Evolutionary conservation across 2,113 vertebrate species (phyloP).

Genomic region (Nanorana parkeri): DNA sequence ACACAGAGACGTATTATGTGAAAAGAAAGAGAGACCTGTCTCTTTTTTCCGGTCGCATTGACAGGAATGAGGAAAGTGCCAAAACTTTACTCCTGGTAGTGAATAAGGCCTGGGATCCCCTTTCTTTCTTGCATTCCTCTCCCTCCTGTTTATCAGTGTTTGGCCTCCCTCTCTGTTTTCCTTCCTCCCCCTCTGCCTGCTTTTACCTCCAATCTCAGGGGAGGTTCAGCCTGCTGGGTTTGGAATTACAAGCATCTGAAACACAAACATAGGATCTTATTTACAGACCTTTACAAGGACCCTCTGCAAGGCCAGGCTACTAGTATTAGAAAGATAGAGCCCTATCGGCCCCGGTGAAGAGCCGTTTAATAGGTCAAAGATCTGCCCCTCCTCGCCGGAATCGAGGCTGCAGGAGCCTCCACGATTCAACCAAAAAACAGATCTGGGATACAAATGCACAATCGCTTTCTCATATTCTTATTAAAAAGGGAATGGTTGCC

Average conservation of each 20-base stretch:
- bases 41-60: slow-evolving; percentile 32
- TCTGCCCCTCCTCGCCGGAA: too few species aligned
- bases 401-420: too few species aligned
- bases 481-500: too few species aligned
- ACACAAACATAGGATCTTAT: slow-evolving; percentile 57
- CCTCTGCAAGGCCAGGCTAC: slow-evolving; percentile 32
- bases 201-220: slow-evolving; percentile 10
- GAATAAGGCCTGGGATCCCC: slow-evolving; percentile 8
- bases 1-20: slow-evolving; percentile 28
- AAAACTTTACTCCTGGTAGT: slow-evolving; percentile 5
- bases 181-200: slow-evolving; percentile 40
- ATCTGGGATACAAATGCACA: too few species aligned
- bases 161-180: slow-evolving; percentile 31
- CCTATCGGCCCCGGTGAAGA: too few species aligned
- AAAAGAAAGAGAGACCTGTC: slow-evolving; percentile 13
- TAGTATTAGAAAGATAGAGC: not conserved
- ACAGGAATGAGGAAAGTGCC: slow-evolving; percentile 20
- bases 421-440: too few species aligned
- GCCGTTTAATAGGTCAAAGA: too few species aligned
- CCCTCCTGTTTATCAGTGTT: slow-evolving; percentile 33
- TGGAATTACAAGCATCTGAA: slow-evolving; percentile 46
- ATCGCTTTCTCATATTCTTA: too few species aligned
- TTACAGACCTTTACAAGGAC: slow-evolving; percentile 55
- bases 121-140: slow-evolving; percentile 26
- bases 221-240: slow-evolving; percentile 31